These are phyloP conservation scores for Dromococcyx pavoninus DNA, from an alignment of 2,797 vertebrate species.

Conservation along the genomic window DNA sequence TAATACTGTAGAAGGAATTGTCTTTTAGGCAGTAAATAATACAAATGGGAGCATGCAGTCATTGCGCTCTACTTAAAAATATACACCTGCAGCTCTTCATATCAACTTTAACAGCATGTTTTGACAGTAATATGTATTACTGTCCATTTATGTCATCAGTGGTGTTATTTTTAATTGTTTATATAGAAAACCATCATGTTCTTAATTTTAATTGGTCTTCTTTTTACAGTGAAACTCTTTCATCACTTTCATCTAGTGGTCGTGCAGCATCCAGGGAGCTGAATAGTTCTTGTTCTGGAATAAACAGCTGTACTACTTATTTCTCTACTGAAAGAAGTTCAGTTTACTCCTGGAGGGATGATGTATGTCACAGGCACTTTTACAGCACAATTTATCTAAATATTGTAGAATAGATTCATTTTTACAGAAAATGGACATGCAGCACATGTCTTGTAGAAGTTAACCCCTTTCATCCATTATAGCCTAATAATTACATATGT, in stretches of 20 bases:
- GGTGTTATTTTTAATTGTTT: background rate
- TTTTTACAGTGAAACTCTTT: constrained; percentile 64
- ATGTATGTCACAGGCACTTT: constrained; percentile 73
- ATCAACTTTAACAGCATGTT: background rate
- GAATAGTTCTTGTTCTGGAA: constrained; percentile 76
- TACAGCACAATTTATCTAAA: background rate
- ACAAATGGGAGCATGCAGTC: background rate
- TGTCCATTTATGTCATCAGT: background rate
- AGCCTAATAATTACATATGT: background rate
- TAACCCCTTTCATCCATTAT: background rate
- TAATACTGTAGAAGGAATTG: background rate
- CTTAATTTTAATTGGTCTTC: background rate
- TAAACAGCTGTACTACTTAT: constrained; percentile 75
- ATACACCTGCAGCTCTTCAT: background rate
- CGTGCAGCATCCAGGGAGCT: constrained; percentile 57
- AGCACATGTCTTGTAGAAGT: background rate
- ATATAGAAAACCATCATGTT: background rate
- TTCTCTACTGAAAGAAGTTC: constrained; percentile 85
- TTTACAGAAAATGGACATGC: background rate
- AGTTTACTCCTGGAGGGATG: constrained; percentile 85
- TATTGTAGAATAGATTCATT: background rate
- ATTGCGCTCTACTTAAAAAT: background rate
- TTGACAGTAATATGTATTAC: background rate
- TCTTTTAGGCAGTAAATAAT: background rate
- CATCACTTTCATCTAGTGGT: constrained; percentile 59